These are phyloP conservation scores for Dasyurus viverrinus DNA, from an alignment of 2,113 vertebrate species.

Conservation along the genomic window DNA sequence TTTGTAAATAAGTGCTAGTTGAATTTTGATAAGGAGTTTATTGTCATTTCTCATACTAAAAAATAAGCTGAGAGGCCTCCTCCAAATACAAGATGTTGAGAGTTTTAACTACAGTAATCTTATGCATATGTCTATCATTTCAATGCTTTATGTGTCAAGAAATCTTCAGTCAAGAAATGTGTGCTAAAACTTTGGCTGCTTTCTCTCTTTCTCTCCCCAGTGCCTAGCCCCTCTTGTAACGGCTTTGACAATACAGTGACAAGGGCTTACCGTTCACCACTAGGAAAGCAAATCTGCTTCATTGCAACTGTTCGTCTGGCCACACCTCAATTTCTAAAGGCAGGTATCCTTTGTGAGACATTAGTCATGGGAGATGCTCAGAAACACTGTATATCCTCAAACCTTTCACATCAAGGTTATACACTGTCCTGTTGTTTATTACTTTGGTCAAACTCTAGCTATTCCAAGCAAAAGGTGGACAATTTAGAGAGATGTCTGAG, in stretches of 20 bases:
- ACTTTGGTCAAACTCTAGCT: background rate
- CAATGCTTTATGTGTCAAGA: conserved; percentile 59
- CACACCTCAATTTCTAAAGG: conserved; percentile 89
- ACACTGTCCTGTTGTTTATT: background rate
- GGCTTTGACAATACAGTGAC: conserved; percentile 85
- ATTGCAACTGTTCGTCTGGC: conserved; percentile 89
- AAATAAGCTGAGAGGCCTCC: background rate
- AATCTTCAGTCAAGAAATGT: conserved; percentile 62
- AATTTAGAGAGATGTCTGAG: background rate
- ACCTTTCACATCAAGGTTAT: background rate
- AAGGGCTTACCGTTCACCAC: conserved; percentile 82
- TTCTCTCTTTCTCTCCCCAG: conserved; percentile 69
- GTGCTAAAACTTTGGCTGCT: conserved; percentile 33
- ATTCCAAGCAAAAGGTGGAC: background rate
- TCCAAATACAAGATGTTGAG: background rate
- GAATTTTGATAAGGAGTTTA: background rate
- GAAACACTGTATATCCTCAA: background rate
- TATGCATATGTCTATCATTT: background rate
- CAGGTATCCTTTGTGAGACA: conserved; percentile 31
- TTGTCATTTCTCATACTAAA: background rate
- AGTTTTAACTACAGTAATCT: background rate
- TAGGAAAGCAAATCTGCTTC: conserved; percentile 85
- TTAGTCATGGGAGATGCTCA: background rate
- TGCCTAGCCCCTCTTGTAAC: conserved; percentile 85
- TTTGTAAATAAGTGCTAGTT: background rate